Base-by-base conservation (phyloP, 1,140 invertebrate genomes). In the Gryon sp. region DNA sequence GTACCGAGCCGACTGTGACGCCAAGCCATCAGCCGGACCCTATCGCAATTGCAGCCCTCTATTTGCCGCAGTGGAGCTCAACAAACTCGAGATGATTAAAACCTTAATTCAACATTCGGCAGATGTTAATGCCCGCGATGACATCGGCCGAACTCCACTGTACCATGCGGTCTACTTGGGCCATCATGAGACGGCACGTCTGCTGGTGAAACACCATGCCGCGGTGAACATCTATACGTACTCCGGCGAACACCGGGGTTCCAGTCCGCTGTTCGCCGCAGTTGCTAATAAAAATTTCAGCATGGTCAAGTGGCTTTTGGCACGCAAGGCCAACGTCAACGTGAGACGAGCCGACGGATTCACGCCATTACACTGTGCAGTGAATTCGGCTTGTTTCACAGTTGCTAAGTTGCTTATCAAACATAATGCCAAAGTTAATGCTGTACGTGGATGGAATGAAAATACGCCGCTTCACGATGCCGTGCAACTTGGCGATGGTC, bases 381-480 rank as follows among this genome's bases (percentile, higher is more conserved):
- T 69, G 6, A 4, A 50, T 1, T 59, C 34, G 0, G 43, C 52
- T 0, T 50, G 52, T 8, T 59, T 28, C n/a, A 12, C 26, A 2
- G 46, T 69, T 0, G 65, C 65, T 1, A 69, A 59, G 18, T 9
- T 69, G 16, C 45, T 69, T 0, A 48, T 69, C 12, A 40, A 40
- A 8, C 15, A 41, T n/a, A 12, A 11, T 0, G 52, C 65, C 5
- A 69, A 60, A n/a, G 55, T 70, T 0, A 70, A 70, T 22, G 55
- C 52, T 0, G 15, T 12, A 0, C 22, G 66, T 1, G 26, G 34
- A 0, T 52, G 45, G 66, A 1, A 36, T 9, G 26, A 46, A 4
- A 3, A 12, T 8, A 69, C 65, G 0, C 65, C 65, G 1, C 46
- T 70, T 0, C 66, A 70, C 36, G 53, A 70, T 15, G 66, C 66